Conservation (phyloP, 2,888 invertebrate species). For the Perizoma affinitatum region DNA sequence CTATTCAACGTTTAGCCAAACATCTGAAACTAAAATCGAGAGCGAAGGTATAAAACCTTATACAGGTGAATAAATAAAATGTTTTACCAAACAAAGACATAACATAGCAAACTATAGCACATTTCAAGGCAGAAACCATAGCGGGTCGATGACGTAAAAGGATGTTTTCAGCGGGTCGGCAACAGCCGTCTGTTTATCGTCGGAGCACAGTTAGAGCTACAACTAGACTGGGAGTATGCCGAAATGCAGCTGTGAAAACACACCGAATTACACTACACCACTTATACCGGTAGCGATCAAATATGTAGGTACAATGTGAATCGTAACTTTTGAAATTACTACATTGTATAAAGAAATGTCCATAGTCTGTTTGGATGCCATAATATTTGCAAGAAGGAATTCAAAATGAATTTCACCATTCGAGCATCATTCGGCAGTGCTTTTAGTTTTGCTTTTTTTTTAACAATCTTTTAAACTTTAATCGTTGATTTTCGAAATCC, state of each 20-base stretch:
- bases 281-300: slow-evolving; percentile 60
- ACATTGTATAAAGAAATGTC: slow-evolving; percentile 22
- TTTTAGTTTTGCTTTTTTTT: neutral
- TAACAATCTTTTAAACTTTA: too few relatives aligned
- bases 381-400: slow-evolving; percentile 11
- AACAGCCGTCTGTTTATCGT: slow-evolving; percentile 81
- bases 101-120: slow-evolving; percentile 46
- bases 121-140: slow-evolving; percentile 64
- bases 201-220: slow-evolving; percentile 74
- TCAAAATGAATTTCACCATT: slow-evolving; percentile 5
- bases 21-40: slow-evolving; percentile 15
- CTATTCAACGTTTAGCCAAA: slow-evolving; percentile 1
- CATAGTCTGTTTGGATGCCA: slow-evolving; percentile 13
- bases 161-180: slow-evolving; percentile 81
- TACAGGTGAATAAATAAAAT: slow-evolving; percentile 27
- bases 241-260: slow-evolving; percentile 81
- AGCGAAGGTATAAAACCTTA: slow-evolving; percentile 25
- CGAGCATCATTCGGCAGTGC: neutral
- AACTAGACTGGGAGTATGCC: slow-evolving; percentile 67
- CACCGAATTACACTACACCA: slow-evolving; percentile 60
- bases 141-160: slow-evolving; percentile 81
- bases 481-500: too few relatives aligned
- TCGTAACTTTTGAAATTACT: slow-evolving; percentile 55
- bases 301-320: slow-evolving; percentile 29
- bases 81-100: slow-evolving; percentile 53